Evolutionary conservation across 1,140 invertebrate species (phyloP).

Genomic region (Orussus abietinus): DNA sequence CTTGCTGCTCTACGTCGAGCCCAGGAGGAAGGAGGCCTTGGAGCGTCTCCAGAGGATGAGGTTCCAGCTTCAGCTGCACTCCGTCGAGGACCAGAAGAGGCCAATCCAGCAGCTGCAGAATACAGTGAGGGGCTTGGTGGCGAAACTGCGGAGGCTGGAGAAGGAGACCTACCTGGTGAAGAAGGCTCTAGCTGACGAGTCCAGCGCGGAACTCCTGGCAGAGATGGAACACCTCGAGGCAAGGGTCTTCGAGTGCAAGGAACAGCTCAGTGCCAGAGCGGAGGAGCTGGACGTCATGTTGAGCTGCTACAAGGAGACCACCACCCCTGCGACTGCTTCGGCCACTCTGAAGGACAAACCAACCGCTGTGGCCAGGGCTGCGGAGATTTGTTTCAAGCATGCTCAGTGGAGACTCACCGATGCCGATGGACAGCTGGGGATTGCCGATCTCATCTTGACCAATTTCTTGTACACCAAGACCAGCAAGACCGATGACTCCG

Average conservation of each 20-base stretch:
- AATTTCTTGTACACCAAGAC: slow-evolving; percentile 98
- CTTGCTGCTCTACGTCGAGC: slow-evolving; percentile 92
- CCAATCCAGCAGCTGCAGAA: slow-evolving; percentile 93
- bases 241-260: slow-evolving; percentile 85
- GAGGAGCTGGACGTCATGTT: slow-evolving; percentile 92
- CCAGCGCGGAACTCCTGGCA: slow-evolving; percentile 59
- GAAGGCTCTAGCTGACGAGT: slow-evolving; percentile 72
- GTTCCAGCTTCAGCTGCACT: slow-evolving; percentile 87
- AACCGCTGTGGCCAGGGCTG: slow-evolving; percentile 76
- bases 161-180: slow-evolving; percentile 89
- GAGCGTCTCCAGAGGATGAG: slow-evolving; percentile 87
- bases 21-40: slow-evolving; percentile 85
- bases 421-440: slow-evolving; percentile 94
- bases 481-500: slow-evolving; percentile 93
- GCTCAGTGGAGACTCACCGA: slow-evolving; percentile 98
- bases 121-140: slow-evolving; percentile 73
- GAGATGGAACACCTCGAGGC: slow-evolving; percentile 70
- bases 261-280: slow-evolving; percentile 76
- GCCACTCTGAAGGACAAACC: slow-evolving; percentile 58
- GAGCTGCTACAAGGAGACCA: slow-evolving; percentile 80
- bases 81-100: slow-evolving; percentile 83
- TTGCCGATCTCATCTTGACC: slow-evolving; percentile 90
- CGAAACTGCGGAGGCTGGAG: slow-evolving; percentile 77
- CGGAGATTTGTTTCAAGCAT: slow-evolving; percentile 98
- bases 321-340: slow-evolving; percentile 45